phyloP scores from a whole-genome alignment of 2,797 vertebrate species.

The Enteromius viviparus region DNA sequence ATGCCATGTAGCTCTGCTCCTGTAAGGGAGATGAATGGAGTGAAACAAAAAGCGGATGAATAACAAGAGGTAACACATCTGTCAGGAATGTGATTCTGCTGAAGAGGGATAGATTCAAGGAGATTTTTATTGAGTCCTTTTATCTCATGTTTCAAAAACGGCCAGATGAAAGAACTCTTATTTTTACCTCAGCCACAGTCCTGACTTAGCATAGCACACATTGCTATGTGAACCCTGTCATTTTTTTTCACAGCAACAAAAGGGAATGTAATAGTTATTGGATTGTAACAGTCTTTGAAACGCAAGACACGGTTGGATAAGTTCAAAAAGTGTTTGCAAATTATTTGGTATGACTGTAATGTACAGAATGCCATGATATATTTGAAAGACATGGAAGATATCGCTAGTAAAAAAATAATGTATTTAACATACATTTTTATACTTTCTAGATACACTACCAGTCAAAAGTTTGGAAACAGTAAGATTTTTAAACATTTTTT shows the following conservation, averaged over 20 bases:
- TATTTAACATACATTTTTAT: too few relatives aligned
- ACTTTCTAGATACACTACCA: too few relatives aligned
- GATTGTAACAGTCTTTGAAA: conserved; percentile 49
- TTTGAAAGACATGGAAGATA: conserved; percentile 16
- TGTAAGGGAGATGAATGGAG: conserved; percentile 25
- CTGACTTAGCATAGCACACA: conserved; percentile 12
- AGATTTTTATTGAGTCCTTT: conserved; percentile 47
- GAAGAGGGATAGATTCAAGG: conserved; percentile 20
- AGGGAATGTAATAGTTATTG: conserved; percentile 27
- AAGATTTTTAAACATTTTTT: too few relatives aligned
- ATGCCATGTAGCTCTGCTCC: conserved; percentile 25
- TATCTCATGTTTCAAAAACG: conserved; percentile 35
- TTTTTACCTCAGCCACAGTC: background rate
- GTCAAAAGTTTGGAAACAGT: too few relatives aligned
- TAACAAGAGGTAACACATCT: conserved; percentile 39
- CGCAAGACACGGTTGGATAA: conserved; percentile 8
- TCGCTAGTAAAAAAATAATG: too few relatives aligned
- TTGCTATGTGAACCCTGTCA: conserved; percentile 45
- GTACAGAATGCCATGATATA: background rate
- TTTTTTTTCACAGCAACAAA: conserved; percentile 18
- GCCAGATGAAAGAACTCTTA: conserved; percentile 17
- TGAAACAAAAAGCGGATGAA: conserved; percentile 26
- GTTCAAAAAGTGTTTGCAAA: conserved; percentile 18
- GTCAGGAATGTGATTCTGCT: conserved; percentile 43
- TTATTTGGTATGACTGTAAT: background rate